A percentile compares a stretch with the other conserved stretches of the same genome.
Evolutionary conservation across 1,140 invertebrate species (phyloP).

Genomic region (Palaemon carinicauda): DNA sequence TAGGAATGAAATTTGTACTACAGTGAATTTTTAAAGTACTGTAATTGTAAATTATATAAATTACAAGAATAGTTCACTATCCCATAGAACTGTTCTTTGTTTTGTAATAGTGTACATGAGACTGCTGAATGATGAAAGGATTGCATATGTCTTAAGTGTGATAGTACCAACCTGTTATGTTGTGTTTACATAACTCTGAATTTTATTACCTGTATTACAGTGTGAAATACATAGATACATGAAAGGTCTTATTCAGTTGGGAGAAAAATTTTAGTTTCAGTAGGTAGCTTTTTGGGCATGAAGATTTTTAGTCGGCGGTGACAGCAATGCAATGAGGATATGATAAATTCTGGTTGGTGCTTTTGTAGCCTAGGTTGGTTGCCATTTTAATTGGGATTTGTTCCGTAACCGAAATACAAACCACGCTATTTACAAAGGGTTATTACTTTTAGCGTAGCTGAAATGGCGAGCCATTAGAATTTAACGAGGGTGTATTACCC

Average conservation of each 20-base stretch:
- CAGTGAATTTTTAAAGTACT: neutral
- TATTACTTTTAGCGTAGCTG: no score
- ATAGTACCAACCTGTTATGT: neutral
- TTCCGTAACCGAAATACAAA: no score
- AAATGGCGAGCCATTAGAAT: no score
- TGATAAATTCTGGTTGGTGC: constrained; percentile 10
- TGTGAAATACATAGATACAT: no score
- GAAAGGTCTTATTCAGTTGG: no score
- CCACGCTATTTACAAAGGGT: no score
- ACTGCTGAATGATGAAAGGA: no score
- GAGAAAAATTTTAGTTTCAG: neutral
- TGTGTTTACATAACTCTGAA: neutral
- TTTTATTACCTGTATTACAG: no score
- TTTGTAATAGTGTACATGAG: neutral
- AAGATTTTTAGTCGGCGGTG: neutral
- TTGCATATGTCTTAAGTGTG: no score
- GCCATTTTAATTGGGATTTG: constrained; percentile 14
- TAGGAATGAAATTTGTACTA: no score
- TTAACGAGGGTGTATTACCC: no score
- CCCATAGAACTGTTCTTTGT: constrained; percentile 40
- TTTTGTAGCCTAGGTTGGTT: constrained; percentile 36
- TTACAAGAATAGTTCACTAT: constrained; percentile 30
- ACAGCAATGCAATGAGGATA: neutral
- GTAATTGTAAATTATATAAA: neutral
- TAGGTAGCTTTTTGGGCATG: constrained; percentile 32